Evolutionary conservation across 2,797 vertebrate species (phyloP).

Genomic region (Echiichthys vipera): DNA sequence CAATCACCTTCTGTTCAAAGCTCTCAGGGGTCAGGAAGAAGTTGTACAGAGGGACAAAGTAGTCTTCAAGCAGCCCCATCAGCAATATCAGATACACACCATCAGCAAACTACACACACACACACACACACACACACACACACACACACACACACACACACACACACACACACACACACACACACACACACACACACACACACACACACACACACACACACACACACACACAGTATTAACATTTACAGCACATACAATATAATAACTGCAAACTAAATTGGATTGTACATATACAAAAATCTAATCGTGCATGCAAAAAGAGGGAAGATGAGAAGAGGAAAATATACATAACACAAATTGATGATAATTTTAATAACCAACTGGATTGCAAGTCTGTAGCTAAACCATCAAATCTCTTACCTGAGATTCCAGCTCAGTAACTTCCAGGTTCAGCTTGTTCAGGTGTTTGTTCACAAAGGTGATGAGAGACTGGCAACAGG

Average conservation of each 20-base stretch:
- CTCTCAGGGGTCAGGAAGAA: slow-evolving; percentile 96
- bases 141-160: slow-evolving; percentile 52
- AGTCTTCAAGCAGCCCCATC: slow-evolving; percentile 97
- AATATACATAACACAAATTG: neutral
- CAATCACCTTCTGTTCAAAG: slow-evolving; percentile 95
- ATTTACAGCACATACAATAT: neutral
- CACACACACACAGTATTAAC: slow-evolving; percentile 11
- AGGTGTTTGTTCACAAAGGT: slow-evolving; percentile 98
- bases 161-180: slow-evolving; percentile 16
- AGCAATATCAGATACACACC: slow-evolving; percentile 96
- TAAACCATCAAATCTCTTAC: slow-evolving; percentile 67
- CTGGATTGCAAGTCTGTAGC: neutral
- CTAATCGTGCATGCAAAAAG: neutral
- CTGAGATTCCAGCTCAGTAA: slow-evolving; percentile 96
- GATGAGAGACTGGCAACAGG: slow-evolving; percentile 90
- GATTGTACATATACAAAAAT: neutral
- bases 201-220: slow-evolving; percentile 16
- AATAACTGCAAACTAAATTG: neutral
- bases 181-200: slow-evolving; percentile 49
- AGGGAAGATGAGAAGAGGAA: neutral
- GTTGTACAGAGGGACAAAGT: slow-evolving; percentile 96
- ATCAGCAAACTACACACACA: slow-evolving; percentile 93
- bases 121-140: slow-evolving; percentile 13
- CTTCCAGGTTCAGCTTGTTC: slow-evolving; percentile 98
- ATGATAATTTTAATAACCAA: neutral